phyloP scores from a whole-genome alignment of 2,888 invertebrate genomes.

The Philopedon plagiatum region DNA sequence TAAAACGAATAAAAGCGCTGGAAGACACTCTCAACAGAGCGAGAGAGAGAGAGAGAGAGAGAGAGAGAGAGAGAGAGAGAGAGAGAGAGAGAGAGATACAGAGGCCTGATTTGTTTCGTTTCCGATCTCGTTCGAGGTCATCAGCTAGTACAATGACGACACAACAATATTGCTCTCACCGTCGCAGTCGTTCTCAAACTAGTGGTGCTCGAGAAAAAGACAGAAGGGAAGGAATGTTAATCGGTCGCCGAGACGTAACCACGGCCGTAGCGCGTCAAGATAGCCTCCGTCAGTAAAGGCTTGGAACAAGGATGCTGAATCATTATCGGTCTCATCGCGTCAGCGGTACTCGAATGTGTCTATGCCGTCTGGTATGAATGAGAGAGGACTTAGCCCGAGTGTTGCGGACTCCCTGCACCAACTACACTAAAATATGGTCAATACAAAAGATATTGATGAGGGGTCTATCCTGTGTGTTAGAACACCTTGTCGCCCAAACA shows the following conservation, averaged over 20 bases:
- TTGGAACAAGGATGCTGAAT: too few relatives aligned
- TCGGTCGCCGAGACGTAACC: too few relatives aligned
- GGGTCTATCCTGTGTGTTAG: constrained; percentile 1
- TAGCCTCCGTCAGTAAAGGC: too few relatives aligned
- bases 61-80: too few relatives aligned
- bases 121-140: not conserved
- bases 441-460: not conserved
- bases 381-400: not conserved
- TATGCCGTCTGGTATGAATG: not conserved
- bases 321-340: too few relatives aligned
- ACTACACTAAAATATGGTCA: not conserved
- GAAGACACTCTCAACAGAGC: too few relatives aligned
- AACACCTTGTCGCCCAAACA: not conserved
- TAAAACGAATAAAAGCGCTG: not conserved
- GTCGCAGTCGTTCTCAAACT: not conserved
- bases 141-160: too few relatives aligned
- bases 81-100: not conserved
- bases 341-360: constrained; percentile 7
- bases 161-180: not conserved
- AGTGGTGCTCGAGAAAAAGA: too few relatives aligned
- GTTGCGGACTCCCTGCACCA: too few relatives aligned
- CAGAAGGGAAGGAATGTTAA: too few relatives aligned
- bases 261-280: too few relatives aligned
- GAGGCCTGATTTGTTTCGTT: not conserved
- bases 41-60: too few relatives aligned